Conservation (phyloP, 2,113 vertebrate genomes). For the Atrichornis clamosus region DNA sequence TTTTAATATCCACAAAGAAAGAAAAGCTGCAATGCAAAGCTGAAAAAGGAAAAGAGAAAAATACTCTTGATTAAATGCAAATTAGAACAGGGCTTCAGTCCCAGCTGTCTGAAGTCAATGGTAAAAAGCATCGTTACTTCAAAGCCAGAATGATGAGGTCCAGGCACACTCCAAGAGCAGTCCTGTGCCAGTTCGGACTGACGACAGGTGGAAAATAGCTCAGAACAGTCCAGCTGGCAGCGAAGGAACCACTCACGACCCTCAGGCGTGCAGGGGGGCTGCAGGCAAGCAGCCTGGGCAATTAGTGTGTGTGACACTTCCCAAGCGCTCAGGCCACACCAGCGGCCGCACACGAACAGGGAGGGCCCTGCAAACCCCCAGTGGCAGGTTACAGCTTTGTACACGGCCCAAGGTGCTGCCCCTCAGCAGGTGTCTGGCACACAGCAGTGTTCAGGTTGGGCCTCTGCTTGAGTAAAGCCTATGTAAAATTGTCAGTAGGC, state of each 20-base stretch:
- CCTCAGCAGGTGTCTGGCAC: neutral
- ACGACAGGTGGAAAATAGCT: neutral
- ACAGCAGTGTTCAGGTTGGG: neutral
- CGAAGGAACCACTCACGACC: accelerated
- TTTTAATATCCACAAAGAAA: neutral
- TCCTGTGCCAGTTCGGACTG: neutral
- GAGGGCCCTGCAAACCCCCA: neutral
- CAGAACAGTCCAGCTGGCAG: neutral
- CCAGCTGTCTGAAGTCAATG: constrained; percentile 23
- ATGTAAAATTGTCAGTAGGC: neutral
- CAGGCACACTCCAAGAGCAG: neutral
- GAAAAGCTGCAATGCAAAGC: neutral
- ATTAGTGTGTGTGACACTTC: neutral
- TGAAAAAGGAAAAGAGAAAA: constrained; percentile 37
- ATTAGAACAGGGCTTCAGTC: neutral
- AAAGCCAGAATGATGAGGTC: neutral
- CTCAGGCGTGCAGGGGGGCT: neutral
- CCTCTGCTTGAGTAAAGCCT: neutral
- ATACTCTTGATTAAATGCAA: constrained; percentile 48
- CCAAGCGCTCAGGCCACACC: neutral
- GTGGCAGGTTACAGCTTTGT: neutral
- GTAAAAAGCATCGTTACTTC: neutral
- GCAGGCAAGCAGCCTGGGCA: neutral
- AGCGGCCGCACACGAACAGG: accelerated
- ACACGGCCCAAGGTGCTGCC: neutral